Evolutionary conservation across 2,797 vertebrate genomes (phyloP).

Genomic region (Platyrinchus mystaceus): DNA sequence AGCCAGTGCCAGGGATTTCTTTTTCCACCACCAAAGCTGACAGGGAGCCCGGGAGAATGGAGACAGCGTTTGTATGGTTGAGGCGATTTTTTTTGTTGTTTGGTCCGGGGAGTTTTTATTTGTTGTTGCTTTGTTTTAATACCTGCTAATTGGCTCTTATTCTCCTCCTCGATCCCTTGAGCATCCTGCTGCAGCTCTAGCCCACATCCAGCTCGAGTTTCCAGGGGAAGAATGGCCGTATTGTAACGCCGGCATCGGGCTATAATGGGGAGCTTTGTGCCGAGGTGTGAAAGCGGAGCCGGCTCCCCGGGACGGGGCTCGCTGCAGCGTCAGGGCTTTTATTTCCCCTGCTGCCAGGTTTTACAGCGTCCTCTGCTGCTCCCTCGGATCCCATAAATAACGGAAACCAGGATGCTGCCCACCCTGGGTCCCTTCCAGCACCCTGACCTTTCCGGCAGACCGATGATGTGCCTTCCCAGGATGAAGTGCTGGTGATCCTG

Average conservation of each 20-base stretch:
- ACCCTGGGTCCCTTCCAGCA: constrained; percentile 16
- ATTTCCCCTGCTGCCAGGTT: constrained; percentile 13
- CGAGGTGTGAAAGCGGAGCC: constrained; percentile 7
- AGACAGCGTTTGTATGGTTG: background rate
- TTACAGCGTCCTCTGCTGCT: background rate
- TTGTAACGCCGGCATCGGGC: background rate
- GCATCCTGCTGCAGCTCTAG: background rate
- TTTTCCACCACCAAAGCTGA: background rate
- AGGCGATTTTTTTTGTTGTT: background rate
- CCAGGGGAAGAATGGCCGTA: background rate
- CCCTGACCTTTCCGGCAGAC: constrained; percentile 41
- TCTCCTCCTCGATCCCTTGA: background rate
- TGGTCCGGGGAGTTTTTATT: background rate
- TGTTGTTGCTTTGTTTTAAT: background rate
- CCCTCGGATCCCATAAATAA: background rate
- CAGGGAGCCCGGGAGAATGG: background rate
- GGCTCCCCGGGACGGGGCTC: background rate
- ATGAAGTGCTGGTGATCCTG: constrained; percentile 38
- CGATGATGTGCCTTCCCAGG: background rate
- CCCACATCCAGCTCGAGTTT: background rate
- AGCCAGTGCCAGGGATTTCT: background rate
- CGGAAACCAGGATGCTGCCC: constrained; percentile 24
- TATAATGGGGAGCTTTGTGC: constrained; percentile 3
- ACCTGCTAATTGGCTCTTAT: background rate
- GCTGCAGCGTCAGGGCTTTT: background rate